Evolutionary conservation across 2,888 invertebrate genomes (phyloP), one percentile per base, ranked within the genome.

Genomic region (Doris montereyensis): DNA sequence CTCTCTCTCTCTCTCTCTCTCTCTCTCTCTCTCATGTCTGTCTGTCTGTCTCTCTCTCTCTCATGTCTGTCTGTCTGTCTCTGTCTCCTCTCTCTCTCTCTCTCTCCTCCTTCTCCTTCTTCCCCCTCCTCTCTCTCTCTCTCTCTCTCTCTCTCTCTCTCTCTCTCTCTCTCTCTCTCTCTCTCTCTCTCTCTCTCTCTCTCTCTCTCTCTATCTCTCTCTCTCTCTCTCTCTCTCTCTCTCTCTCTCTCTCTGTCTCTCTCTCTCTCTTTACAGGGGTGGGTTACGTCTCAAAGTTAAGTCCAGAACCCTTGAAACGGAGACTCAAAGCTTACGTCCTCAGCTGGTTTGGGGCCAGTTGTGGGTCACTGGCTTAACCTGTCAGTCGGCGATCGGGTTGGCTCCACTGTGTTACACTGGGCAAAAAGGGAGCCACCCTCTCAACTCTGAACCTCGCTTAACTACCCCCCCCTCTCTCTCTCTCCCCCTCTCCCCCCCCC

Each of bases 401-500:
- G n/a, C n/a, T n/a, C n/a, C n/a, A n/a, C n/a, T n/a, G n/a, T n/a
- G n/a, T n/a, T n/a, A n/a, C n/a, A n/a, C n/a, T n/a, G n/a, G n/a
- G n/a, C n/a, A n/a, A n/a, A n/a, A n/a, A n/a, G n/a, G n/a, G n/a
- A n/a, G n/a, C n/a, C n/a, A n/a, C n/a, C n/a, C n/a, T n/a, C n/a
- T n/a, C n/a, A n/a, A n/a, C n/a, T n/a, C n/a, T n/a, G n/a, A n/a
- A n/a, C n/a, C n/a, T n/a, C n/a, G n/a, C n/a, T n/a, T n/a, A n/a
- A n/a, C 57, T 58, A 52, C 57, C 73, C 57, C 73, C 57, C 57
- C 30, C 58, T 73, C 73, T 73, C 57, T 52, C 73, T 52, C 73
- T 73, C 57, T 57, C 73, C 57, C 58, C 57, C 57, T 57, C 73
- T 73, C 73, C 57, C 57, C 24, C 58, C 13, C 57, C 4, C 5